A percentile compares a stretch with the other conserved stretches of the same genome.
Evolutionary conservation across 2,888 invertebrate species (phyloP).

Genomic region (Drosophila gaucha): DNA sequence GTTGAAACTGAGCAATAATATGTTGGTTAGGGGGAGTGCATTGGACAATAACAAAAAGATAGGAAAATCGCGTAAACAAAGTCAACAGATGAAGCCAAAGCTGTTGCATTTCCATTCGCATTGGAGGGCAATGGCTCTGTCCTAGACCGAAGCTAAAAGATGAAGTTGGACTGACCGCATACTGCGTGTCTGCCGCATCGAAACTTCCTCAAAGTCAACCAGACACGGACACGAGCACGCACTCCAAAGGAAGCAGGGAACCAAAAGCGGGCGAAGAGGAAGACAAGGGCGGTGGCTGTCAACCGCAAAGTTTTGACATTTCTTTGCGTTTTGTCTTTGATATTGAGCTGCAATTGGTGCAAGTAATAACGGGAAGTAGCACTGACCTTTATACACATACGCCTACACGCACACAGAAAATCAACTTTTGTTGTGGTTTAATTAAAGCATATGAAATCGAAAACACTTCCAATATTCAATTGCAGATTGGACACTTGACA

Average conservation of each 20-base stretch:
- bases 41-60: slow-evolving; percentile 22
- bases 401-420: slow-evolving; percentile 11
- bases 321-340: slow-evolving; percentile 54
- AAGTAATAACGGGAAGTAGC: slow-evolving; percentile 56
- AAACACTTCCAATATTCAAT: slow-evolving; percentile 13
- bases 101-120: slow-evolving; percentile 30
- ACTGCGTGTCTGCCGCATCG: slow-evolving; percentile 43
- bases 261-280: background rate
- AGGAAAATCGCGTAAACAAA: slow-evolving; percentile 36
- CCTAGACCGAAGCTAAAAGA: slow-evolving; percentile 9
- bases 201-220: slow-evolving; percentile 51
- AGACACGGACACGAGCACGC: slow-evolving; percentile 32
- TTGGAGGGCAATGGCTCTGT: slow-evolving; percentile 41
- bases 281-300: slow-evolving; percentile 14
- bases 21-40: background rate
- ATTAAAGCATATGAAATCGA: slow-evolving; percentile 13
- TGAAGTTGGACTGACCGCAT: slow-evolving; percentile 22
- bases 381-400: slow-evolving; percentile 21
- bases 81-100: slow-evolving; percentile 35
- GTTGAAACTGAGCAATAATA: slow-evolving; percentile 9
- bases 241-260: too few relatives aligned
- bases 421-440: slow-evolving; percentile 25
- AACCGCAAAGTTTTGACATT: slow-evolving; percentile 58
- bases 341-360: slow-evolving; percentile 46
- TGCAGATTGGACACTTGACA: slow-evolving; percentile 13